Base-by-base conservation (phyloP, 2,888 invertebrate species). In the Petrolisthes manimaculis region DNA sequence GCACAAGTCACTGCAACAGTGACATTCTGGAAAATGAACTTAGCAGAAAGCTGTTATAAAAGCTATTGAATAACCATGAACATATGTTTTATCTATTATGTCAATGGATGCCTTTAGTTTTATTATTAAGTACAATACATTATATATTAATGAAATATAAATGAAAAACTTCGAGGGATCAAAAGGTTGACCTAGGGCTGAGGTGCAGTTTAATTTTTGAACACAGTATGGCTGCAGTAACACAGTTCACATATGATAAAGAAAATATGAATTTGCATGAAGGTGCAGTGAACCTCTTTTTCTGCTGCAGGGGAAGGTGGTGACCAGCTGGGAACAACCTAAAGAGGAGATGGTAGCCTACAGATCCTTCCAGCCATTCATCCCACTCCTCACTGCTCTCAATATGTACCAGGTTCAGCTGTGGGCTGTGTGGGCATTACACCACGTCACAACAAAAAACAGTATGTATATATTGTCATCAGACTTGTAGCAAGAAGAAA, bases 401-500 rank as follows among this genome's bases (percentile, higher is more conserved):
- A 94, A 95, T 90, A 95, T 95, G 89, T 94, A 95, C 92, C 95
- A 95, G 86, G 95, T 96, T 56, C 96, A 96, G 92, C 93, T 96
- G 86, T 96, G 96, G 96, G 96, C 96, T 14, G 94, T 96, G 5
- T 96, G 96, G 96, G 96, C 96, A 1, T 95, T 96, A 91, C 95
- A 95, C 92, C 96, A 96, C 92, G 96, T 96, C 85, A 95, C 96
- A 92, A 95, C 95, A n/a, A 96, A 95, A 92, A 95, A 95, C 93
- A 94, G 95, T 95, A 93, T 94, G 94, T 74, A n/a, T 54, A 14
- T 69, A 6, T 21, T 69, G 5, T 69, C n/a, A 18, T 69, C 21
- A 21, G 5, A 69, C 21, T 5, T 18, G 71, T n/a, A 69, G 21
- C 18, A 6, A 69, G 18, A 5, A 69, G 37, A 24, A n/a, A 77